phyloP scores from a whole-genome alignment of 2,113 vertebrate genomes.

The Nettapus auritus region DNA sequence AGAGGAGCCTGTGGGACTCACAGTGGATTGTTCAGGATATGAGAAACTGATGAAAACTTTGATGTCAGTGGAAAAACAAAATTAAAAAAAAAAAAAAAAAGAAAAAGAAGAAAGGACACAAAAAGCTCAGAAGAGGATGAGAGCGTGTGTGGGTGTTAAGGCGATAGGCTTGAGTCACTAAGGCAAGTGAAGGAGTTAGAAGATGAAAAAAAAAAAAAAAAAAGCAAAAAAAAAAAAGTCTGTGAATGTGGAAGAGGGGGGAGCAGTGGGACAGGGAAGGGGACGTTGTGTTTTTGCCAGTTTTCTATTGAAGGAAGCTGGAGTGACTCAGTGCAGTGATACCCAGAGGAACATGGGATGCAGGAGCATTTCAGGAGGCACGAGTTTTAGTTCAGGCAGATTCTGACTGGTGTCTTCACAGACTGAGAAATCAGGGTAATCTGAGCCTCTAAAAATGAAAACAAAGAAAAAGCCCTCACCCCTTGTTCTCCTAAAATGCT shows the following conservation, averaged over 20 bases:
- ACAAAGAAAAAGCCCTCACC: not conserved
- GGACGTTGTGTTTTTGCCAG: not conserved
- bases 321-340: not conserved
- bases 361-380: not conserved
- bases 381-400: not conserved
- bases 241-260: not conserved
- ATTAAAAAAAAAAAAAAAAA: not conserved
- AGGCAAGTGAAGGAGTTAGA: not conserved
- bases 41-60: not conserved
- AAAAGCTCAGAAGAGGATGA: not conserved
- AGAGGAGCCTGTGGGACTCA: not conserved
- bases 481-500: not conserved
- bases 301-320: not conserved
- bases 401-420: not conserved
- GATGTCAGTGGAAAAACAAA: not conserved
- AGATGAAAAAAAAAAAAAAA: not conserved
- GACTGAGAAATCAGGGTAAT: not conserved
- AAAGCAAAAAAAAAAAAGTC: not conserved
- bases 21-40: not conserved
- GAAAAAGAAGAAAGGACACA: not conserved
- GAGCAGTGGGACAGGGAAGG: not conserved
- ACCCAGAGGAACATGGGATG: not conserved
- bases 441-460: not conserved
- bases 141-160: not conserved
- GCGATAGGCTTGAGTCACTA: not conserved